Percentiles rank a stretch among this genome's conserved stretches.
phyloP scores from a whole-genome alignment of 1,140 invertebrate genomes.

The Lepidotrigona ventralis region DNA sequence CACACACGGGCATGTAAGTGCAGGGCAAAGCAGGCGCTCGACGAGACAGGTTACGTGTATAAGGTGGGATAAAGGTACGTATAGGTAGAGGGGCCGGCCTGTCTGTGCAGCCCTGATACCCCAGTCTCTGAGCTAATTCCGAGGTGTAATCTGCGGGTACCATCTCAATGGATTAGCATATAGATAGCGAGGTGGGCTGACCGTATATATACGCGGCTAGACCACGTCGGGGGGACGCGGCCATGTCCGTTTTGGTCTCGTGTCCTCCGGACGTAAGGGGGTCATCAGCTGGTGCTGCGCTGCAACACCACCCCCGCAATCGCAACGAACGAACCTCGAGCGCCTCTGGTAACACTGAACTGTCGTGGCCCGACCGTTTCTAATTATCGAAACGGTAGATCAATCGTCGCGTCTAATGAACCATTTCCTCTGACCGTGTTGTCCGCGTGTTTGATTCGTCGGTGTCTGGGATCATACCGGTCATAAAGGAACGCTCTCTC shows the following conservation, averaged over 20 bases:
- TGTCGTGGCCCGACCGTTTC: background rate
- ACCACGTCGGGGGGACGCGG: constrained; percentile 61
- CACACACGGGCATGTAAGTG: constrained; percentile 43
- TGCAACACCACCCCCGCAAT: constrained; percentile 56
- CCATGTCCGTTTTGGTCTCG: constrained; percentile 72
- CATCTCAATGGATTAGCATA: constrained; percentile 81
- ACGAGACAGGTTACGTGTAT: constrained; percentile 68
- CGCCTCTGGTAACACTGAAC: constrained; percentile 8
- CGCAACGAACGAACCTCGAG: constrained; percentile 49
- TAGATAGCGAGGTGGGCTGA: constrained; percentile 78
- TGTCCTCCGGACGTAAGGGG: constrained; percentile 62
- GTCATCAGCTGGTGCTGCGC: constrained; percentile 64
- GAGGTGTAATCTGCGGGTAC: constrained; percentile 79
- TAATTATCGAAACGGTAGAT: constrained; percentile 46
- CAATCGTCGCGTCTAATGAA: constrained; percentile 30
- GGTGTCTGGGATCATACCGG: too few species aligned
- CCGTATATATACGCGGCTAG: constrained; percentile 72
- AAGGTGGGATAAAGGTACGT: constrained; percentile 75
- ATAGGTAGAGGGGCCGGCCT: constrained; percentile 64
- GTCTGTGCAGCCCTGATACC: constrained; percentile 74
- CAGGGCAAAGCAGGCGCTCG: constrained; percentile 50
- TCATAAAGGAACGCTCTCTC: background rate
- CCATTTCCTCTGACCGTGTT: background rate
- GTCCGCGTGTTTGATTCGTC: background rate
- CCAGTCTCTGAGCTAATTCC: constrained; percentile 77